phyloP scores from a whole-genome alignment of 64 coral and sea anemone species.

The Actinia equina region DNA sequence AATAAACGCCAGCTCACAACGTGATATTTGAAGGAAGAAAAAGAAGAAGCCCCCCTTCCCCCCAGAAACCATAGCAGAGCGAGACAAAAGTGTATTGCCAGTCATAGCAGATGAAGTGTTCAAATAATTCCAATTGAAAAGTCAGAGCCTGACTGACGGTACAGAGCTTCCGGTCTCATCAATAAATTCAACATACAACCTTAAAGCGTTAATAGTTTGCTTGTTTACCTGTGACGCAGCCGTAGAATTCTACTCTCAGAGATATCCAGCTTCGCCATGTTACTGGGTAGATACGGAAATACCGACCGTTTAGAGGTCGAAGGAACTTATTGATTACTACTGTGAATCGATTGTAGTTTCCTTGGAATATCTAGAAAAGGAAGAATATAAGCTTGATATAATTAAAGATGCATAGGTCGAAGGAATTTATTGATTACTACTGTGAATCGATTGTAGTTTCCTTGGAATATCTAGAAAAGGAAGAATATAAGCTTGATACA shows the following conservation, averaged over 20 bases:
- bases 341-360: constrained; percentile 66
- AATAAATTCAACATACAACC: no score
- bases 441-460: constrained; percentile 66
- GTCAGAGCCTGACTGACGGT: no score
- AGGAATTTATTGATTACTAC: constrained; percentile 64
- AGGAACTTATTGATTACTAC: constrained; percentile 63
- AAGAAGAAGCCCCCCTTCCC: no score
- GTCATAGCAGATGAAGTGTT: no score
- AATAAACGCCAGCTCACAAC: no score
- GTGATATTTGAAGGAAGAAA: no score
- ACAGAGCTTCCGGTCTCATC: no score
- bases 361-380: constrained; percentile 61
- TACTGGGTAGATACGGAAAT: constrained; percentile 70
- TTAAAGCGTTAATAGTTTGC: background rate
- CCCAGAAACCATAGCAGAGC: no score
- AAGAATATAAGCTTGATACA: no score
- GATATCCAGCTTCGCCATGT: constrained; percentile 76
- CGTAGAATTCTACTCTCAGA: constrained; percentile 87
- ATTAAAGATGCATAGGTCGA: background rate
- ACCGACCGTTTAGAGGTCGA: constrained; percentile 47
- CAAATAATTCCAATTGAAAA: no score
- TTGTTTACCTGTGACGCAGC: constrained; percentile 65
- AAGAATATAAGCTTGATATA: no score
- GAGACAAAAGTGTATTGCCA: no score
- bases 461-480: constrained; percentile 61